Evolutionary conservation across 1,140 invertebrate genomes (phyloP).

Genomic region (Pentalonia nigronervosa): DNA sequence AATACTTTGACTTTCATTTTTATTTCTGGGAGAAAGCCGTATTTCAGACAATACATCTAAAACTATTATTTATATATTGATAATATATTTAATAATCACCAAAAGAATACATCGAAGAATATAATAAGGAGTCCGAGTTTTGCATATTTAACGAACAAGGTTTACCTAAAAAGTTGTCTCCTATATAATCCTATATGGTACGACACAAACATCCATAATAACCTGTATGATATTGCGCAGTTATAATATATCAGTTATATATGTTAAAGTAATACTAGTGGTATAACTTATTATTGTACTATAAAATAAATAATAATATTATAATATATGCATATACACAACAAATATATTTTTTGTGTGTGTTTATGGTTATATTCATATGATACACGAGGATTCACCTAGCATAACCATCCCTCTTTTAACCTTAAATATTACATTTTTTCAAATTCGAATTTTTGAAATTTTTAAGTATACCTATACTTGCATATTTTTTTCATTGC

Average conservation of each 20-base stretch:
- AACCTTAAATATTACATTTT: too few relatives aligned
- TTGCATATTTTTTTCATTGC: too few relatives aligned
- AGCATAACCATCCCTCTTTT: too few relatives aligned
- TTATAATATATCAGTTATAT: neutral
- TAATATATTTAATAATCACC: neutral
- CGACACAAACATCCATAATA: neutral
- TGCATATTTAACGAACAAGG: neutral
- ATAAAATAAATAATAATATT: neutral
- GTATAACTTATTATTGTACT: neutral
- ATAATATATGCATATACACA: too few relatives aligned
- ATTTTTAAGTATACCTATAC: too few relatives aligned
- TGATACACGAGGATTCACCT: too few relatives aligned
- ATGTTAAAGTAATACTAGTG: neutral
- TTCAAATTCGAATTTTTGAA: too few relatives aligned
- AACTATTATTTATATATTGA: neutral
- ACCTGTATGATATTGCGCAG: neutral
- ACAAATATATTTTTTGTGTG: too few relatives aligned
- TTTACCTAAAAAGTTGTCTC: neutral
- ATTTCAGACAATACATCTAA: neutral
- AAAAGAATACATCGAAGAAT: neutral
- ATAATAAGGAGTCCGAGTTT: neutral
- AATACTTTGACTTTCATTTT: slow-evolving; percentile 1
- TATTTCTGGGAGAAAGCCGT: neutral
- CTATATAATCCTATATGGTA: neutral
- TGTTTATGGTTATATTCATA: too few relatives aligned